Base-by-base conservation (phyloP, 2,888 invertebrate species). In the Criorhina ranunculi region DNA sequence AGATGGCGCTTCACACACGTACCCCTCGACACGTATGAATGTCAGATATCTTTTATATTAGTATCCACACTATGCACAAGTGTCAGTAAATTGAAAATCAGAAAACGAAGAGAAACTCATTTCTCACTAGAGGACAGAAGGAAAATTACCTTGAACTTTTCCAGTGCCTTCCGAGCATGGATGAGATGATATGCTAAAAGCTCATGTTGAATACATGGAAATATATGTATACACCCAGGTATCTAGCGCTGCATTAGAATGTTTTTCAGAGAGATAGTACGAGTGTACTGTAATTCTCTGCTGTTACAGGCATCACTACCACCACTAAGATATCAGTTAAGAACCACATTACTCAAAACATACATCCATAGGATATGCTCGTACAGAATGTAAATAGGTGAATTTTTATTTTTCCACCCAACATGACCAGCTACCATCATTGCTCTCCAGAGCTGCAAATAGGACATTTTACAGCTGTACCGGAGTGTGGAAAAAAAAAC, bases 71-170 rank as follows among this genome's bases (percentile, higher is more conserved):
- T 12, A 9, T 12, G 42, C 33, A 55, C 53, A 59, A 67, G 51
- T 60, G 55, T 55, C 55, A 55, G 70, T 70, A 64, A 57, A 78
- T 70, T 44, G 60, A 64, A 70, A 78, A 55, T 33, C 37, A 17
- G 17, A 67, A 66, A 33, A 42, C 51, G 9, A 62, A 33, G 24
- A 17, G 15, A 70, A 51, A 60, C 37, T 51, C 37, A 60, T 72
- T 72, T 57, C 24, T 37, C 37, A 15, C 12, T 17, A 12, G 31
- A 9, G 11, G 19, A 11, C 9, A 11, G 6, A 31, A 7, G 24
- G 2, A 35, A 44, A 31, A 55, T 55, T 29, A 78, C 62, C 55
- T 70, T 55, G 46, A 78, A 78, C 29, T 12, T 12, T 29, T 31
- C 31, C 19, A 60, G n/a, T 11, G 15, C 24, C 9, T 12, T 37